phyloP scores from a whole-genome alignment of 2,797 vertebrate species.

The Potorous gilbertii region DNA sequence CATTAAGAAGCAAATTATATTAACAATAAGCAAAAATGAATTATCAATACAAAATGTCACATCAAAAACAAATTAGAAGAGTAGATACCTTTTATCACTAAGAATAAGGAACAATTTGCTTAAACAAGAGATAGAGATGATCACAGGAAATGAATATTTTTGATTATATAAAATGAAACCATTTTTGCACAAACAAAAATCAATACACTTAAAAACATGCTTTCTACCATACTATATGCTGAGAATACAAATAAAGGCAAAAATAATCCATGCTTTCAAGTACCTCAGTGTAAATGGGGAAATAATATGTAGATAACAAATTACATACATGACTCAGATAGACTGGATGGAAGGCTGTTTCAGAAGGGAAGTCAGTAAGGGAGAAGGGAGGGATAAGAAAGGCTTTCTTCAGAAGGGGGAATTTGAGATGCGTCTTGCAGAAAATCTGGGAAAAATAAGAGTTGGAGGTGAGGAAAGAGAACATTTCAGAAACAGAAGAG shows the following conservation, averaged over 20 bases:
- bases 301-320: neutral
- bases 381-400: neutral
- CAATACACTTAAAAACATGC: neutral
- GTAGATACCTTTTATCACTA: neutral
- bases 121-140: neutral
- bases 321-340: neutral
- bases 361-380: neutral
- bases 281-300: neutral
- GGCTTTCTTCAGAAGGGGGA: neutral
- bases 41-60: too few species aligned
- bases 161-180: neutral
- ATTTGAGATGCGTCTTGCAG: neutral
- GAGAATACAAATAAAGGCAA: neutral
- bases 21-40: too few species aligned
- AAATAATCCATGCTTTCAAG: neutral
- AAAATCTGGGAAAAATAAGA: neutral
- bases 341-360: neutral
- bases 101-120: neutral
- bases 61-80: neutral
- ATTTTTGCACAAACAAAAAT: neutral
- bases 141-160: neutral
- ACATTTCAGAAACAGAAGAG: too few species aligned
- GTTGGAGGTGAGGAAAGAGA: too few species aligned
- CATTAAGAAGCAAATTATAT: too few species aligned
- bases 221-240: neutral